phyloP scores from a whole-genome alignment of 2,797 vertebrate genomes.

The Coranthus polyacanthus region DNA sequence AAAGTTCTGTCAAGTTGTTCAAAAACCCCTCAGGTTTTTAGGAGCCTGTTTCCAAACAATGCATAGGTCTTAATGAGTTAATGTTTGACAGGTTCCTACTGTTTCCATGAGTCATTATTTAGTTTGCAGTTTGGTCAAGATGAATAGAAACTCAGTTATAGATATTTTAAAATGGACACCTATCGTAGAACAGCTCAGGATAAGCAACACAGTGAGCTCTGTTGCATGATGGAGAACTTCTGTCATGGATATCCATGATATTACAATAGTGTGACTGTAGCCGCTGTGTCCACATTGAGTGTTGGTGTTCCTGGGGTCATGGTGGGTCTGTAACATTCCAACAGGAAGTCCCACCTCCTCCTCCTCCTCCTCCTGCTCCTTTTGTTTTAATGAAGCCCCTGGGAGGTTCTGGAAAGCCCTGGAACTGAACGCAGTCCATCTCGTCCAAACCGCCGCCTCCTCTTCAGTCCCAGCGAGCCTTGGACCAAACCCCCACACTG shows the following conservation, averaged over 20 bases:
- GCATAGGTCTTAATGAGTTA: too few relatives aligned
- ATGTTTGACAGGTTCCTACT: too few relatives aligned
- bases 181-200: too few relatives aligned
- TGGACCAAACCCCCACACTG: constrained; percentile 67
- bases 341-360: constrained; percentile 90
- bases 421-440: constrained; percentile 90
- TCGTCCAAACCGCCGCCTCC: constrained; percentile 88
- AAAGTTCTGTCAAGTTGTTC: too few relatives aligned
- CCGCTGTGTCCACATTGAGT: constrained; percentile 71
- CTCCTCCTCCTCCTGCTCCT: constrained; percentile 65
- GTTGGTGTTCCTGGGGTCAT: constrained; percentile 80
- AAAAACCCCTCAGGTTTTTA: too few relatives aligned
- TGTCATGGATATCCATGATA: neutral
- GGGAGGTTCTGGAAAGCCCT: constrained; percentile 92
- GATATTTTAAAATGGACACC: too few relatives aligned
- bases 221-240: constrained; percentile 16
- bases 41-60: too few relatives aligned
- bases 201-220: neutral
- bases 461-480: constrained; percentile 74
- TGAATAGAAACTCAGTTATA: too few relatives aligned
- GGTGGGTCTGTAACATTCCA: constrained; percentile 87
- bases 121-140: too few relatives aligned
- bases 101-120: too few relatives aligned
- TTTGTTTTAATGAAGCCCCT: constrained; percentile 92
- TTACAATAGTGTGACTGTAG: constrained; percentile 12